A percentile compares a stretch with the other conserved stretches of the same genome.
These are phyloP conservation scores for Cylloceria caligata DNA, from an alignment of 2,888 invertebrate species.

Conservation along the genomic window DNA sequence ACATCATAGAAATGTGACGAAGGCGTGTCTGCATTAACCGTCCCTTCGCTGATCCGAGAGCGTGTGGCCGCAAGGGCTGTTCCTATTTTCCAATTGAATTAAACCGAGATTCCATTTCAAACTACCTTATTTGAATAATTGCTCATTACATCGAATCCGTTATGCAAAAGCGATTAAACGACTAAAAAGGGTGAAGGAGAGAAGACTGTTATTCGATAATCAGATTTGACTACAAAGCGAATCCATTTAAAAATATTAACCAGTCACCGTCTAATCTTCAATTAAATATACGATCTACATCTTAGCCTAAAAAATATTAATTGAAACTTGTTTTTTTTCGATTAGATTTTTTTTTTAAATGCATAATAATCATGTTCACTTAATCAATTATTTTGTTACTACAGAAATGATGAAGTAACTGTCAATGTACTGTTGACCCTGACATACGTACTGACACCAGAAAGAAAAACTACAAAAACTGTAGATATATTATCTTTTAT, in stretches of 20 bases:
- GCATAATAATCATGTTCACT: too few relatives aligned
- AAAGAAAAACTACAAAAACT: too few relatives aligned
- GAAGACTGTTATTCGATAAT: constrained; percentile 18
- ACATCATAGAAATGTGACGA: neutral
- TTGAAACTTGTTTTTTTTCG: neutral
- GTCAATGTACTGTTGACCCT: too few relatives aligned
- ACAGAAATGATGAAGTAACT: too few relatives aligned
- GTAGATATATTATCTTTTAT: too few relatives aligned
- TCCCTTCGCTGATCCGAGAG: neutral
- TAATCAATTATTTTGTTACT: too few relatives aligned
- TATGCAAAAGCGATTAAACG: constrained; percentile 64
- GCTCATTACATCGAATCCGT: constrained; percentile 50
- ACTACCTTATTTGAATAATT: constrained; percentile 63
- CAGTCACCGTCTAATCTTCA: neutral
- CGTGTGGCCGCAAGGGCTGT: constrained; percentile 19
- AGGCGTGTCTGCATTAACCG: neutral
- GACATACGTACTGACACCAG: too few relatives aligned
- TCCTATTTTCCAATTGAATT: constrained; percentile 56
- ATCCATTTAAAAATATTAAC: neutral
- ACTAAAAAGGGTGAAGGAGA: constrained; percentile 6
- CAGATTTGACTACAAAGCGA: constrained; percentile 16
- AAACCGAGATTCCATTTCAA: constrained; percentile 45
- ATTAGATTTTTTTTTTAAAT: neutral
- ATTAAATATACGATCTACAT: neutral
- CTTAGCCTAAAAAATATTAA: neutral